Evolutionary conservation across 2,888 invertebrate species (phyloP).

Genomic region (Chloroclystis v-ata): DNA sequence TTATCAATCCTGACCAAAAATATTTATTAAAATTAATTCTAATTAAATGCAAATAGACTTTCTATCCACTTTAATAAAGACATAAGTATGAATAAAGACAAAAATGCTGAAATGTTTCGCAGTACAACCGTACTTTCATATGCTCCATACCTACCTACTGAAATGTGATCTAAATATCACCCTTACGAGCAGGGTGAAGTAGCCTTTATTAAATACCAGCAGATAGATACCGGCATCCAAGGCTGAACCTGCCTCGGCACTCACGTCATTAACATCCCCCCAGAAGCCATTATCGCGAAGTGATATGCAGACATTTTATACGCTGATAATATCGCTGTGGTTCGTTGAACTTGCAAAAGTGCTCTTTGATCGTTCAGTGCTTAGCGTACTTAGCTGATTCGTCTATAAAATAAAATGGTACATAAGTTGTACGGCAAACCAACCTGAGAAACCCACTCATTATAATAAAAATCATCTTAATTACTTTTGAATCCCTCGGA

Average conservation of each 20-base stretch:
- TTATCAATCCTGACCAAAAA: too few relatives aligned
- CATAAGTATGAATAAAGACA: too few relatives aligned
- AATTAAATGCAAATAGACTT: too few relatives aligned
- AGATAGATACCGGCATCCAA: slow-evolving; percentile 29
- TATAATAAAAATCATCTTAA: too few relatives aligned
- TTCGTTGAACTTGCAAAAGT: slow-evolving; percentile 14
- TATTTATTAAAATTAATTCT: too few relatives aligned
- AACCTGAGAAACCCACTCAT: too few relatives aligned
- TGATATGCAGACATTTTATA: slow-evolving; percentile 23
- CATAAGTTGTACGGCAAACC: too few relatives aligned
- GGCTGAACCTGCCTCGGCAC: slow-evolving; percentile 34
- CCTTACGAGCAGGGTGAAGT: background rate
- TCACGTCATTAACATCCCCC: slow-evolving; percentile 38
- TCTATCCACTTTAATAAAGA: too few relatives aligned
- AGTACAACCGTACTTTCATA: too few relatives aligned
- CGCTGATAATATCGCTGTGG: slow-evolving; percentile 2
- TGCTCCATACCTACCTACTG: too few relatives aligned
- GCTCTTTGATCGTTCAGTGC: slow-evolving; percentile 4
- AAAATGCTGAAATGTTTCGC: too few relatives aligned
- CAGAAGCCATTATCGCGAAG: slow-evolving; percentile 26
- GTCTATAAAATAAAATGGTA: too few relatives aligned
- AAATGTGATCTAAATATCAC: background rate
- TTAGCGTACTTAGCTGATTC: background rate
- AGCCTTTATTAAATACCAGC: slow-evolving; percentile 20
- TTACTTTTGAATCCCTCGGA: background rate